Conservation (phyloP, 2,797 vertebrate genomes). For the Sphaeramia orbicularis region DNA sequence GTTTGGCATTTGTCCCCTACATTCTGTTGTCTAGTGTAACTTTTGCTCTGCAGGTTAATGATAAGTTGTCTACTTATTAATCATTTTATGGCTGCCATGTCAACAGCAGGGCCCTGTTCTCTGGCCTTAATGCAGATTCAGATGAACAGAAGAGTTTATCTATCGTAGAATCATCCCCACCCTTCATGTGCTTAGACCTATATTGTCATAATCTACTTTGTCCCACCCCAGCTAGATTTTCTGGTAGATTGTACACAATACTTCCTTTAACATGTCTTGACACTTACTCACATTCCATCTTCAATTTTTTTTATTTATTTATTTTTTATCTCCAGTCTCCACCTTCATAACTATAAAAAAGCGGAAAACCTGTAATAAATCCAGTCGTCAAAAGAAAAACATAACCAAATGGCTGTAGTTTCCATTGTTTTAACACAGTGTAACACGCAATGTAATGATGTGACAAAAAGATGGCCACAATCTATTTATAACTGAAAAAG, state of each 20-base stretch:
- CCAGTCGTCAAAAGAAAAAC: too few species aligned
- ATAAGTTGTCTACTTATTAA: slow-evolving; percentile 58
- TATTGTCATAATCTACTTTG: background rate
- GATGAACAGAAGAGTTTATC: slow-evolving; percentile 14
- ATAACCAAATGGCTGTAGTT: too few species aligned
- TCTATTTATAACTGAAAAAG: too few species aligned
- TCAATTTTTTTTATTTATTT: background rate
- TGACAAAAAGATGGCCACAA: too few species aligned
- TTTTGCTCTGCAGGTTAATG: slow-evolving; percentile 26
- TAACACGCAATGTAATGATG: too few species aligned
- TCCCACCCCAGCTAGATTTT: background rate
- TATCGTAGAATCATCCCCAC: slow-evolving; percentile 13
- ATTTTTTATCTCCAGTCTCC: background rate
- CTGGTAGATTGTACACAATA: background rate
- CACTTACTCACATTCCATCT: background rate
- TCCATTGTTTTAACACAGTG: too few species aligned
- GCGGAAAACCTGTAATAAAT: background rate
- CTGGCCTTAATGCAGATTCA: slow-evolving; percentile 25
- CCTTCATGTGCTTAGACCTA: background rate
- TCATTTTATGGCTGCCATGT: slow-evolving; percentile 54
- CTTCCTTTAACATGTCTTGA: background rate
- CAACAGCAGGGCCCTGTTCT: slow-evolving; percentile 24
- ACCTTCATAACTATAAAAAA: background rate
- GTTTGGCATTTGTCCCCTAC: background rate
- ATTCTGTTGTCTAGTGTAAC: background rate